Percentiles rank a stretch among this genome's conserved stretches.
phyloP scores from a whole-genome alignment of 1,140 invertebrate species.

The Leptonema lineaticorne region DNA sequence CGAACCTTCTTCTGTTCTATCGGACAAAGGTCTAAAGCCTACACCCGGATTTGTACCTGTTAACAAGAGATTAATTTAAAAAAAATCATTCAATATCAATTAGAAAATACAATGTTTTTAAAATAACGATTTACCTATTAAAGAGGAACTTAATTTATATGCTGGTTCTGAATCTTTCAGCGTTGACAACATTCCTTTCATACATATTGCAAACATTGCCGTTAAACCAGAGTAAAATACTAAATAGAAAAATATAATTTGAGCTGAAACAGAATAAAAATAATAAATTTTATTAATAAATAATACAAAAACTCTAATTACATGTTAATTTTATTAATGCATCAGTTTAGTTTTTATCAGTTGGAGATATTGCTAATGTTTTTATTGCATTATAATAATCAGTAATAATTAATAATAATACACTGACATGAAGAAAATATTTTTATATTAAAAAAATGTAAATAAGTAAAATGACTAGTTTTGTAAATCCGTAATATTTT shows the following conservation, averaged over 20 bases:
- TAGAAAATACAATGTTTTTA: not conserved
- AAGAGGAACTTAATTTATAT: conserved; percentile 69
- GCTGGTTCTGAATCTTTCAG: conserved; percentile 69
- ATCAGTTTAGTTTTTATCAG: too few relatives aligned
- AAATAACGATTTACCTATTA: conserved; percentile 67
- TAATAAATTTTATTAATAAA: too few relatives aligned
- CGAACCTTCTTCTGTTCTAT: conserved; percentile 73
- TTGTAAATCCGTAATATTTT: too few relatives aligned
- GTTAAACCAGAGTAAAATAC: conserved; percentile 80
- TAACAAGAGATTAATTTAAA: conserved; percentile 10
- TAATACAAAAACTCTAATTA: too few relatives aligned
- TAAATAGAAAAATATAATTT: conserved; percentile 79
- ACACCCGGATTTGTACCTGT: conserved; percentile 77
- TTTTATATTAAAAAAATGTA: too few relatives aligned
- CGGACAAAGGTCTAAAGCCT: conserved; percentile 83
- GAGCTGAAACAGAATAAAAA: conserved; percentile 59
- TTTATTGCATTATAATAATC: too few relatives aligned
- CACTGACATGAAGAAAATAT: too few relatives aligned
- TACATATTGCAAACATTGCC: conserved; percentile 77
- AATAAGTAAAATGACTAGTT: too few relatives aligned
- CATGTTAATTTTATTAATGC: too few relatives aligned
- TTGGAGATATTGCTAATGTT: too few relatives aligned
- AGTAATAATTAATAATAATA: too few relatives aligned
- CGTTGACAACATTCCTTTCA: conserved; percentile 75
- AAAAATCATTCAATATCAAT: not conserved